Conservation (phyloP, 2,113 vertebrate genomes). For the Piliocolobus tephrosceles region DNA sequence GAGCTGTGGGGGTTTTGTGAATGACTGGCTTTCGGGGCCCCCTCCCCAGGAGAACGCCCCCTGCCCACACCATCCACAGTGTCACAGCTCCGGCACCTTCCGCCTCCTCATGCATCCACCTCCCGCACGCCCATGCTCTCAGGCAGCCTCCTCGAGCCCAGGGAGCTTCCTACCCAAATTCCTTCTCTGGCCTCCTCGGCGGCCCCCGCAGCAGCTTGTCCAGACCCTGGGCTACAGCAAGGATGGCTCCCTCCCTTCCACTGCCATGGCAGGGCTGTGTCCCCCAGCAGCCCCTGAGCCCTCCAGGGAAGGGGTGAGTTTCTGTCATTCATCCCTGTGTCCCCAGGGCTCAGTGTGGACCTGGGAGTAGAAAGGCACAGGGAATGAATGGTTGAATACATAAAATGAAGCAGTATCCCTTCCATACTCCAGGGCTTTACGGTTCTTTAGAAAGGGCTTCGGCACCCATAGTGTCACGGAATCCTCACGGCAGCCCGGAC, state of each 20-base stretch:
- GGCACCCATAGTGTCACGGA: accelerated
- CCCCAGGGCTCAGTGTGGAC: too few species aligned
- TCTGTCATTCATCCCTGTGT: not conserved
- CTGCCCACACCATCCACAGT: not conserved
- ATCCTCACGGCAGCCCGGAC: not conserved
- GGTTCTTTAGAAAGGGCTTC: too few species aligned
- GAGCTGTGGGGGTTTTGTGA: accelerated
- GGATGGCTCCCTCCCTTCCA: too few species aligned
- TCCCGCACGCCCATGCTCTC: not conserved
- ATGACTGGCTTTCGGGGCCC: not conserved
- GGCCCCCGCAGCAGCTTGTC: not conserved
- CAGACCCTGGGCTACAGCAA: not conserved
- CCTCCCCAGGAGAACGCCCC: not conserved
- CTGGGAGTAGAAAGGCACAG: not conserved
- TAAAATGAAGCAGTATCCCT: not conserved
- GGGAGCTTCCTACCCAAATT: not conserved
- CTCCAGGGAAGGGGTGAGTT: not conserved
- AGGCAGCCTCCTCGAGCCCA: not conserved
- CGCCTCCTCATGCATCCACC: accelerated
- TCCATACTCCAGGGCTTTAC: not conserved
- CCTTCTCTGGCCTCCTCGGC: not conserved
- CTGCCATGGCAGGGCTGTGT: not conserved
- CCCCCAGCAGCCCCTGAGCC: not conserved
- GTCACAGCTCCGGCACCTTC: not conserved
- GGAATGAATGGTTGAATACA: not conserved